phyloP scores from a whole-genome alignment of 2,113 vertebrate species.

The Glaucomys volans region DNA sequence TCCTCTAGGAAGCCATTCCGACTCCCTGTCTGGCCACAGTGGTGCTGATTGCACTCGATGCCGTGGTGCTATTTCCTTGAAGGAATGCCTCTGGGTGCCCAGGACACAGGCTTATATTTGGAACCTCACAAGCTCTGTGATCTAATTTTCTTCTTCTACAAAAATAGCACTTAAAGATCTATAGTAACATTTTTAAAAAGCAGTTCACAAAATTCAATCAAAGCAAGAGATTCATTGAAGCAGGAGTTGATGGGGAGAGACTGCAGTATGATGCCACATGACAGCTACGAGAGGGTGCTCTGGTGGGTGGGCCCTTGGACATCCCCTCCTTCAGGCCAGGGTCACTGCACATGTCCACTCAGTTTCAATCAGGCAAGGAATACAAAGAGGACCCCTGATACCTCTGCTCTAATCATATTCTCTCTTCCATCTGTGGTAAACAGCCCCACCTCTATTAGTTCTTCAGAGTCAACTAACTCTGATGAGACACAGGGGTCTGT shows the following conservation, averaged over 20 bases:
- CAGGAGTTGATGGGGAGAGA: not conserved
- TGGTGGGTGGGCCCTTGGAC: not conserved
- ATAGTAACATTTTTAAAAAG: not conserved
- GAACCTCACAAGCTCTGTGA: not conserved
- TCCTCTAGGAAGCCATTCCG: not conserved
- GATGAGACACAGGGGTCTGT: not conserved
- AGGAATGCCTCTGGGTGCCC: not conserved
- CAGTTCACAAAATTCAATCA: not conserved
- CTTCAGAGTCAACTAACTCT: not conserved
- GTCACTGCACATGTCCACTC: too few relatives aligned
- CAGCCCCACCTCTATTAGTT: not conserved
- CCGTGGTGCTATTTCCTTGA: too few relatives aligned
- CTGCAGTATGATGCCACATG: too few relatives aligned
- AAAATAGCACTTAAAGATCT: not conserved
- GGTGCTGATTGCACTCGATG: not conserved
- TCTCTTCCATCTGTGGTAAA: not conserved
- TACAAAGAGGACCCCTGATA: not conserved
- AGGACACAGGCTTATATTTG: too few relatives aligned
- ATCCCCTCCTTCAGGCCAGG: not conserved
- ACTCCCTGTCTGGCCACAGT: not conserved
- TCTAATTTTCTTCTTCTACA: not conserved
- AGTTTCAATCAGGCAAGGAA: not conserved
- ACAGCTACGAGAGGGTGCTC: too few relatives aligned
- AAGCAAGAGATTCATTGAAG: not conserved
- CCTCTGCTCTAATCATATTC: not conserved